Conservation (phyloP, 2,797 vertebrate species). For the Anguilla marmorata region DNA sequence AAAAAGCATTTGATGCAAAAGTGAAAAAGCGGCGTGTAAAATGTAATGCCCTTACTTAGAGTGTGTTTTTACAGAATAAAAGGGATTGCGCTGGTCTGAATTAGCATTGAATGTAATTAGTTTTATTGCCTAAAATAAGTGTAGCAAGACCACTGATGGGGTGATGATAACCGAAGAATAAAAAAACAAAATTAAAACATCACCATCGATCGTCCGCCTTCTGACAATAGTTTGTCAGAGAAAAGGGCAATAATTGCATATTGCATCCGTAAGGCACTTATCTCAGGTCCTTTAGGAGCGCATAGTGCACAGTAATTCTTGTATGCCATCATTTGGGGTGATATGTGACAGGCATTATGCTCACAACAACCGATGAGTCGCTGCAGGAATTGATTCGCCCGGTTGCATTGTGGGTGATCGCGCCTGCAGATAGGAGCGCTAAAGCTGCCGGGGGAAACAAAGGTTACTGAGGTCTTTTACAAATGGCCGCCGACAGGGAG, state of each 20-base stretch:
- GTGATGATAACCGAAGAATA: background rate
- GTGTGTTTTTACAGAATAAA: background rate
- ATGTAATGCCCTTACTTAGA: background rate
- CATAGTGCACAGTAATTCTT: background rate
- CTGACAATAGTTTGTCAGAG: background rate
- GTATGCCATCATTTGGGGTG: background rate
- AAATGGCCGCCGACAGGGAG: background rate
- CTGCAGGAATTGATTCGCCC: background rate
- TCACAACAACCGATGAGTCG: background rate
- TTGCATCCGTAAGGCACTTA: background rate
- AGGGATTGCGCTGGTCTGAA: background rate
- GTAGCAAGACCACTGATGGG: background rate
- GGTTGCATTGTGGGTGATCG: conserved; percentile 6
- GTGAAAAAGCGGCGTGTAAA: background rate
- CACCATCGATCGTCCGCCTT: background rate
- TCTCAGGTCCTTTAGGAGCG: background rate
- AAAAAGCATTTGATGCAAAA: background rate
- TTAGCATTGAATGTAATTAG: background rate
- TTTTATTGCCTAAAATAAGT: background rate
- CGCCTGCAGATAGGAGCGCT: background rate
- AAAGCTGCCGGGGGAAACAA: background rate
- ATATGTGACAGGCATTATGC: background rate
- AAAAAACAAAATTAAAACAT: background rate
- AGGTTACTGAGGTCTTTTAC: background rate
- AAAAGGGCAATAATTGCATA: background rate